Conservation (phyloP, 2,888 invertebrate genomes). For the Torymus aiolomorphi region DNA sequence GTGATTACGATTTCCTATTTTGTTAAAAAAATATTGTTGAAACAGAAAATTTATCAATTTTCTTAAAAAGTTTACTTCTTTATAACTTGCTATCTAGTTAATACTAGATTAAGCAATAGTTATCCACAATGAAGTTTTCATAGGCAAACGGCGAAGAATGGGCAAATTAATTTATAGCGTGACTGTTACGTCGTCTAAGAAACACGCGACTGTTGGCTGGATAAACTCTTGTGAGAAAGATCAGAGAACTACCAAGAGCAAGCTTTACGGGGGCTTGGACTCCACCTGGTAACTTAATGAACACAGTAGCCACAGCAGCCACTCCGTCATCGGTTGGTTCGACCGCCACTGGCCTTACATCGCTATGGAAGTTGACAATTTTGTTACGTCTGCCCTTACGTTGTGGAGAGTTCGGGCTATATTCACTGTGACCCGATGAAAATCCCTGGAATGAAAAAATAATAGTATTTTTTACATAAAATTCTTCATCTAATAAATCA, state of each 20-base stretch:
- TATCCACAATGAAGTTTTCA: constrained; percentile 12
- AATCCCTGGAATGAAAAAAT: constrained; percentile 13
- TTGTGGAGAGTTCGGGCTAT: constrained; percentile 73
- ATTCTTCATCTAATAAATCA: background rate
- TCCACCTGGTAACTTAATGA: constrained; percentile 93
- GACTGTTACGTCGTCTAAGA: constrained; percentile 79
- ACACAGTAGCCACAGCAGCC: constrained; percentile 94
- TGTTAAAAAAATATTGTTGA: too few relatives aligned
- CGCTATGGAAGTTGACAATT: constrained; percentile 73
- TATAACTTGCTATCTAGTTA: too few relatives aligned
- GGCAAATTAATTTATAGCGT: constrained; percentile 71
- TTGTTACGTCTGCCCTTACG: constrained; percentile 70
- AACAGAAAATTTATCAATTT: too few relatives aligned
- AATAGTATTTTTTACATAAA: too few relatives aligned
- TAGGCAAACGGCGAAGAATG: background rate
- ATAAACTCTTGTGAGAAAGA: constrained; percentile 82
- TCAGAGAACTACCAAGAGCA: constrained; percentile 88
- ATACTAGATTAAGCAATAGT: too few relatives aligned
- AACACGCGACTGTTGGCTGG: constrained; percentile 79
- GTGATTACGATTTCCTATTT: background rate
- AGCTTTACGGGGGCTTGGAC: constrained; percentile 86
- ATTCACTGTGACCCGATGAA: constrained; percentile 60
- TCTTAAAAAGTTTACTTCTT: too few relatives aligned
- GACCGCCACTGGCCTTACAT: constrained; percentile 89
- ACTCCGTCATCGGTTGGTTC: constrained; percentile 93